Base-by-base conservation (phyloP, 2,113 vertebrate genomes). In the Heloderma charlesbogerti region DNA sequence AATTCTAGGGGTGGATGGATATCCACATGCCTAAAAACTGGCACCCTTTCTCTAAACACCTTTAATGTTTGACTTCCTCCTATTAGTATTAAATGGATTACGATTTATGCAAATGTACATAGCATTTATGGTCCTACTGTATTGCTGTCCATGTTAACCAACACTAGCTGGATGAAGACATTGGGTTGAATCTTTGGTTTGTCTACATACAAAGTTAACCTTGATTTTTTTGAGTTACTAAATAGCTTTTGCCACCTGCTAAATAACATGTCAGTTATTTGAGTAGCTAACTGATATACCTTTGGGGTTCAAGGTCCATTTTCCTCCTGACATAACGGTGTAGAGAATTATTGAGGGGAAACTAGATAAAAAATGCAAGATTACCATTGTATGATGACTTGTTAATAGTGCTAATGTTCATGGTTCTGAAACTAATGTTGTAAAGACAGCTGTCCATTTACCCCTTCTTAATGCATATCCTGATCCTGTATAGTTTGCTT, bases 1-100 rank as follows among this genome's bases (percentile, higher is more conserved):
- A 3, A 88, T n/a, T 45, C 92, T 93, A 87, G 54, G 89, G 92
- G 54, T 94, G 1, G 67, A 63, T 66, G 88, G 2, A 66, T 91
- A 40, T 86, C 37, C 69, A 78, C 48, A 29, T 82, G 57, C 20
- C n/a, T 63, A 79, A 72, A 74, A 86, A n/a, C 6, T 31, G 37
- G 45, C 12, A 18, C 51, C 22, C 8, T 29, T 78, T 66, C 34
- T 45, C 37, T 45, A 43, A 78, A 67, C 63, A 67, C 20, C 31
- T 84, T 43, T 74, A 71, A 86, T 45, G 31, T 20, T 78, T 57
- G 60, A 69, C 20, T 90, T 89, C 45, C 54, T 77, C 9, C 69
- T 79, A 4, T 63, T 54, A 12, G 9, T 71, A 54, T 67, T 43
- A 43, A 78, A 84, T 66, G n/a, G 85, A 87, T 90, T 88, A 75